Evolutionary conservation across 2,113 vertebrate genomes (phyloP), one percentile per base, ranked within the genome.

Genomic region (Odontesthes bonariensis): DNA sequence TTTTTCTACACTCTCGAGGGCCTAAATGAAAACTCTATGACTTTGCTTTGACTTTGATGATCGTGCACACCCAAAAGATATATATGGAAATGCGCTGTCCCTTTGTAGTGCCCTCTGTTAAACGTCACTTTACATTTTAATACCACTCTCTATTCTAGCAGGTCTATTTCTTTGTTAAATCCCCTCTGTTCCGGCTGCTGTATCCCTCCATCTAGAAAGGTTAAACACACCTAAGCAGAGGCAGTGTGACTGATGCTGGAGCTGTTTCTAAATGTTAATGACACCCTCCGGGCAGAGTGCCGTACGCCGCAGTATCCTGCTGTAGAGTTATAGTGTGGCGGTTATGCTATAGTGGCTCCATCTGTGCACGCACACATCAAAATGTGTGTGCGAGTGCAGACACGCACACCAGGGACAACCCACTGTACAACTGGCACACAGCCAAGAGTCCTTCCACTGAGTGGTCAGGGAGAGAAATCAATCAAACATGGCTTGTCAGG

Each of bases 241-340:
- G 82, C 85, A 75, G 69, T 75, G 79, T 85, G 92, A 90, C 90
- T 88, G 92, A 92, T 91, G 87, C 81, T 20, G 44, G 69, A 67
- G 86, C 86, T 81, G 77, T 88, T 91, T 88, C 89, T 89, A 93
- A 93, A 93, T 93, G 92, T 91, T 93, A 93, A 93, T 90, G 90
- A 91, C 88, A 83, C 89, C 90, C 91, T 84, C 14, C 62, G 82
- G 92, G 91, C 89, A 87, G 60, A 83, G 64, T 56, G 72, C 80
- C 49, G 74, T 16, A 44, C 83, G 42, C 75, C 20, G 44, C 75
- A 35, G 60, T 75, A 84, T 89, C 86, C 89, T 69, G 69, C 88
- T 68, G 69, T 74, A 79, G 89, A 89, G 86, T 87, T 88, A 85
- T 82, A 86, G 88, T 33, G 69, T 53, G 61, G 65, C 46, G 67